Conservation (phyloP, 1,140 invertebrate genomes). For the Drosophila mayri region DNA sequence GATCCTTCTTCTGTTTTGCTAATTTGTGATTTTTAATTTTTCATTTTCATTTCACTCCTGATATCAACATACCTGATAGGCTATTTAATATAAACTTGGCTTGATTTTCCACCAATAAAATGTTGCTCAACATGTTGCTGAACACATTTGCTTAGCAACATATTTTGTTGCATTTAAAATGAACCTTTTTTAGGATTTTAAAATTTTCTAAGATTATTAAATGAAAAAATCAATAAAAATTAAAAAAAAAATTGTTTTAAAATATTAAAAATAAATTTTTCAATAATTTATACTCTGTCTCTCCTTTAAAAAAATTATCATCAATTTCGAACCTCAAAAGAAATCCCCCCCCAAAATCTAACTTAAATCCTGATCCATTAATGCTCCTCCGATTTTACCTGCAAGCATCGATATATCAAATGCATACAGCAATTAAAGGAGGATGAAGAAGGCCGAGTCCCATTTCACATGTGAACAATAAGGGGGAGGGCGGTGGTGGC, state of each 20-base stretch:
- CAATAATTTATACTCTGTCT: background rate
- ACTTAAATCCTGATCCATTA: background rate
- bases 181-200: background rate
- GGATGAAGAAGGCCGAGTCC: no score
- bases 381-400: background rate
- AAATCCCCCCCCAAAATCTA: background rate
- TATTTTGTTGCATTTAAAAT: background rate
- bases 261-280: background rate
- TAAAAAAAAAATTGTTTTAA: no score
- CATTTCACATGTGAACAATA: background rate
- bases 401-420: constrained; percentile 3
- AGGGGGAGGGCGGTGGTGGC: background rate
- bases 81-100: background rate
- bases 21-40: constrained; percentile 42
- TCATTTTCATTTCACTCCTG: constrained; percentile 8
- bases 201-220: no score
- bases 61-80: background rate
- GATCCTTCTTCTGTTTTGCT: constrained; percentile 6
- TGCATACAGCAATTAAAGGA: constrained; percentile 14
- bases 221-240: background rate
- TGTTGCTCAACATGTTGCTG: background rate
- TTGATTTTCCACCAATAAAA: no score
- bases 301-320: background rate
- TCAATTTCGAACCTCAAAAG: no score
- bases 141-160: background rate